A percentile compares a stretch with the other conserved stretches of the same genome.
Evolutionary conservation across 2,888 invertebrate species (phyloP).

Genomic region (Brenthis daphne): DNA sequence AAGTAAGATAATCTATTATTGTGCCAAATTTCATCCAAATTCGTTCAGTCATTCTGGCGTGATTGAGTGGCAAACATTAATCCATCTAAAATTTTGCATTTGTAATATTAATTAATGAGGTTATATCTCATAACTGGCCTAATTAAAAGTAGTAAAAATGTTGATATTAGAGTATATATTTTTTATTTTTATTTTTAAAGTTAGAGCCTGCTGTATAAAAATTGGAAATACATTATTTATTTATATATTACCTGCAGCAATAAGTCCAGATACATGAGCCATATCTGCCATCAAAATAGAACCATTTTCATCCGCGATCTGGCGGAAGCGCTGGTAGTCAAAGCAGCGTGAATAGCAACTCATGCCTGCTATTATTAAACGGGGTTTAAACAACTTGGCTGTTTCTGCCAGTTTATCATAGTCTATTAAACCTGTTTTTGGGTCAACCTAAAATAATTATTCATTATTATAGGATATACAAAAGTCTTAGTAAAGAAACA

Average conservation of each 20-base stretch:
- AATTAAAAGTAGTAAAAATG: too few relatives aligned
- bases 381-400: slow-evolving; percentile 94
- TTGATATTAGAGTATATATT: too few relatives aligned
- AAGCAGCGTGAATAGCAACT: slow-evolving; percentile 96
- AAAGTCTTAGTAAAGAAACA: neutral
- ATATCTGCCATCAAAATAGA: slow-evolving; percentile 96
- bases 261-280: slow-evolving; percentile 97
- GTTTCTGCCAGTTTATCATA: slow-evolving; percentile 93
- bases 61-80: too few relatives aligned
- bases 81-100: too few relatives aligned
- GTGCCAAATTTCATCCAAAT: too few relatives aligned
- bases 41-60: too few relatives aligned
- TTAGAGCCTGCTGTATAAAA: neutral
- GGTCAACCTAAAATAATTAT: slow-evolving; percentile 79
- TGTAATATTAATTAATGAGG: too few relatives aligned
- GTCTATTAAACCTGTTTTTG: slow-evolving; percentile 93
- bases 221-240: too few relatives aligned
- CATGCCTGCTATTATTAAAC: slow-evolving; percentile 95
- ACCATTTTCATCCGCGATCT: slow-evolving; percentile 91
- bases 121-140: too few relatives aligned
- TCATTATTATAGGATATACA: neutral
- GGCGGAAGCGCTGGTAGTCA: slow-evolving; percentile 94
- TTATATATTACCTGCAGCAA: slow-evolving; percentile 86
- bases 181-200: too few relatives aligned
- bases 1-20: too few relatives aligned